These are phyloP conservation scores for Sweltsa coloradensis DNA, from an alignment of 1,140 invertebrate genomes.

Conservation along the genomic window DNA sequence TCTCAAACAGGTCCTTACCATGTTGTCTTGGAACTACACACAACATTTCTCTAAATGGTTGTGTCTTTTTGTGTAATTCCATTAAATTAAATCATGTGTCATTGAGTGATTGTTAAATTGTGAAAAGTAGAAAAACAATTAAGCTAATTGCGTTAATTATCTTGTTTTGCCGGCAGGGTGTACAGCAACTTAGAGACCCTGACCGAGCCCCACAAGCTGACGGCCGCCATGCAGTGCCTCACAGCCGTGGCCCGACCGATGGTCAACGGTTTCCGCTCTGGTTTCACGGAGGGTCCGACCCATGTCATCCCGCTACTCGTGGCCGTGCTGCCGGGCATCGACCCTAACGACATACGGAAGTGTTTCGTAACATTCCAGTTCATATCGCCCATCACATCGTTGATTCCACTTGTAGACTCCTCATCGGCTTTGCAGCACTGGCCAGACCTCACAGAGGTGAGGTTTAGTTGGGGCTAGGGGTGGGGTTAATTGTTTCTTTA, in stretches of 20 bases:
- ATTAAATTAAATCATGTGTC: no score
- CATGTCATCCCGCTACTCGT: conserved; percentile 73
- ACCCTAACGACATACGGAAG: conserved; percentile 82
- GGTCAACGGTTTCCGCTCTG: conserved; percentile 44
- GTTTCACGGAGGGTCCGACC: conserved; percentile 60
- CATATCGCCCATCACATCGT: conserved; percentile 57
- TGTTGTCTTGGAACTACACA: no score
- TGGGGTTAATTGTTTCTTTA: no score
- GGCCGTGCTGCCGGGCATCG: conserved; percentile 71
- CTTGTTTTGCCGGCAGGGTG: conserved; percentile 38
- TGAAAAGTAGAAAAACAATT: no score
- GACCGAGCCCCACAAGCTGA: conserved; percentile 78
- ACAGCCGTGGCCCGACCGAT: conserved; percentile 55
- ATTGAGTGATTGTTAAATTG: no score
- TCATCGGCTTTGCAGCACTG: conserved; percentile 53
- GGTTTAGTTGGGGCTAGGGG: no score
- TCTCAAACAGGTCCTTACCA: no score
- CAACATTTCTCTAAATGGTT: no score
- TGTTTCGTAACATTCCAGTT: conserved; percentile 67
- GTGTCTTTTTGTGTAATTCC: no score
- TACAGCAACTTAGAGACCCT: conserved; percentile 68
- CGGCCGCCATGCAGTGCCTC: conserved; percentile 63
- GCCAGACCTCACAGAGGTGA: conserved; percentile 56
- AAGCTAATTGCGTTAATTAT: no score
- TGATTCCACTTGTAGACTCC: conserved; percentile 75